phyloP scores from a whole-genome alignment of 2,797 vertebrate species.

The Malacoraja senta region DNA sequence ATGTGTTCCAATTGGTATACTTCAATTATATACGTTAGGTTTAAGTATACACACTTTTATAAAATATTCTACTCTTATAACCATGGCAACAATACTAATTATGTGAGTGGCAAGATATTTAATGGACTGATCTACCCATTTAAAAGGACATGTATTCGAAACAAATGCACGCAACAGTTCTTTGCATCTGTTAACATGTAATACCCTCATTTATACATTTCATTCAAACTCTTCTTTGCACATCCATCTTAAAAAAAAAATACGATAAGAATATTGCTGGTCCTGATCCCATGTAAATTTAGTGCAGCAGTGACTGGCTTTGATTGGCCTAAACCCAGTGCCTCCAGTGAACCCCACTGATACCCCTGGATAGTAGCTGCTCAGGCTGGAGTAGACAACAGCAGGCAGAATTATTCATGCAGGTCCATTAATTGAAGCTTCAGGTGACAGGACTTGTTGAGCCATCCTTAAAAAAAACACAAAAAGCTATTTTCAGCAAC shows the following conservation, averaged over 20 bases:
- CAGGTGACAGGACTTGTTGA: constrained; percentile 62
- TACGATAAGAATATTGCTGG: constrained; percentile 88
- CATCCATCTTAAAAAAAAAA: constrained; percentile 70
- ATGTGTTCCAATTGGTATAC: constrained; percentile 69
- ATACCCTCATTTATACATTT: constrained; percentile 67
- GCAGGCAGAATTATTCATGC: constrained; percentile 67
- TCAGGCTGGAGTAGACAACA: constrained; percentile 61
- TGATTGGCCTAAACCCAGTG: constrained; percentile 57
- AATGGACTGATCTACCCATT: constrained; percentile 79
- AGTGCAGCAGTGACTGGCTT: constrained; percentile 67
- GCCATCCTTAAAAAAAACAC: constrained; percentile 61
- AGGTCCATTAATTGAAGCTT: constrained; percentile 78
- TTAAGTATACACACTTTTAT: constrained; percentile 86
- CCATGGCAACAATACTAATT: constrained; percentile 87
- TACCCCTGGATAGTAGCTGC: constrained; percentile 57
- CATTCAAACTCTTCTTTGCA: constrained; percentile 69
- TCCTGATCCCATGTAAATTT: constrained; percentile 80
- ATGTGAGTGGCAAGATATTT: constrained; percentile 75
- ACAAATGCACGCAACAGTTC: constrained; percentile 87
- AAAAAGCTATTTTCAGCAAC: not conserved
- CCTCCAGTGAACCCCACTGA: constrained; percentile 57
- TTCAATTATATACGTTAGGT: constrained; percentile 70
- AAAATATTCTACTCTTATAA: constrained; percentile 99
- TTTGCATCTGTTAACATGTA: constrained; percentile 79
- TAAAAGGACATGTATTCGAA: constrained; percentile 83